phyloP scores from a whole-genome alignment of 2,797 vertebrate genomes.

The Pangasius sanitwongsei region DNA sequence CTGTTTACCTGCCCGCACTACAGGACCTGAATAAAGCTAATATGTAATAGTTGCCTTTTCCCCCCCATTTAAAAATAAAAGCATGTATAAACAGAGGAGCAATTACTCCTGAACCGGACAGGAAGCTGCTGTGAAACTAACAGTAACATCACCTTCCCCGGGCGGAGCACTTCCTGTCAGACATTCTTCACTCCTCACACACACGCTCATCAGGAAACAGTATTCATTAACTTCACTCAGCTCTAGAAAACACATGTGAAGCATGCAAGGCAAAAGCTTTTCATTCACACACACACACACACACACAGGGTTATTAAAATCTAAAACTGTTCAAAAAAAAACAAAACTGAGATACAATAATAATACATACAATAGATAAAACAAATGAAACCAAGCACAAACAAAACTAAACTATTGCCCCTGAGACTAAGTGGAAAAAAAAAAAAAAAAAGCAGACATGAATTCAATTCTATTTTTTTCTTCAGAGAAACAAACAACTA shows the following conservation, averaged over 20 bases:
- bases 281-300: constrained; percentile 38
- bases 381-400: neutral
- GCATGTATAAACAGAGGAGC: neutral
- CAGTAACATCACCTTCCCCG: constrained; percentile 56
- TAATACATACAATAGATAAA: no score
- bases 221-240: constrained; percentile 47
- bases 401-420: neutral
- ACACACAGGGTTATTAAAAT: neutral
- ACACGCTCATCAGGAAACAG: constrained; percentile 55
- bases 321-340: neutral
- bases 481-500: neutral
- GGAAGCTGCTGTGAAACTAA: constrained; percentile 52
- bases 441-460: neutral
- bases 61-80: neutral
- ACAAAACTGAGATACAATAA: neutral
- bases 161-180: constrained; percentile 59
- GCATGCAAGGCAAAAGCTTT: neutral
- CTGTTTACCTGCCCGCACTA: neutral
- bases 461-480: neutral
- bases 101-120: constrained; percentile 45
- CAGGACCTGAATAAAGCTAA: neutral
- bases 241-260: constrained; percentile 31
- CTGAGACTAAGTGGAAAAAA: neutral
- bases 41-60: neutral
- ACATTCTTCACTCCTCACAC: constrained; percentile 62